phyloP scores from a whole-genome alignment of 2,113 vertebrate species.

The Dasypus novemcinctus region DNA sequence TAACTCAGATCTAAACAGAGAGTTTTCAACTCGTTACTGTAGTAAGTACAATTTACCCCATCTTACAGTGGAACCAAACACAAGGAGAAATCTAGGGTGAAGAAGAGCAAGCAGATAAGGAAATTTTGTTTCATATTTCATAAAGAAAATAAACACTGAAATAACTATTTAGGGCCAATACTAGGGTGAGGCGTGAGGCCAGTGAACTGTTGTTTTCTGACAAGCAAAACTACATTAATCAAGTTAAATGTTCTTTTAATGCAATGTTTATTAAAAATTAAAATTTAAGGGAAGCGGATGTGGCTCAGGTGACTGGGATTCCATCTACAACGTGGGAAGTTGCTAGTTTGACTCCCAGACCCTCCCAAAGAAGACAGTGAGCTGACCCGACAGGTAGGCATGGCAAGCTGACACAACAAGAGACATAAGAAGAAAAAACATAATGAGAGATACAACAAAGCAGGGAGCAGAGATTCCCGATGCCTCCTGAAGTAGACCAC shows the following conservation, averaged over 20 bases:
- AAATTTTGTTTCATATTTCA: not conserved
- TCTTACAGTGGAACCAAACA: not conserved
- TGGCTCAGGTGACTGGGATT: no score
- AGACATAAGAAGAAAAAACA: no score
- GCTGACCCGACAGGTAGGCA: no score
- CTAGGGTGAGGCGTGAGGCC: accelerated
- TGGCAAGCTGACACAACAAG: no score
- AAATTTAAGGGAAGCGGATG: no score
- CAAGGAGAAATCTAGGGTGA: not conserved
- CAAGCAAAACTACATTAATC: not conserved
- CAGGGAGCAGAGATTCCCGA: no score
- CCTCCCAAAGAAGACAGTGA: no score
- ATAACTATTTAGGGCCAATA: not conserved
- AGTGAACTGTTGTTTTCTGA: not conserved
- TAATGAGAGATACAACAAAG: no score
- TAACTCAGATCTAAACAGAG: not conserved
- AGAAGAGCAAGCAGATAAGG: not conserved
- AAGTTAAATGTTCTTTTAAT: not conserved
- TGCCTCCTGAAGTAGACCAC: no score
- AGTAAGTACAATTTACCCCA: not conserved
- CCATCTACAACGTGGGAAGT: no score
- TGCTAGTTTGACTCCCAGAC: no score
- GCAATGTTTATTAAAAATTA: not conserved
- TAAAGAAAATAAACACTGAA: not conserved
- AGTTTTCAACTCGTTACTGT: not conserved